Evolutionary conservation across 2,113 vertebrate species (phyloP), one percentile per base, ranked within the genome.

Genomic region (Noturus placidus): DNA sequence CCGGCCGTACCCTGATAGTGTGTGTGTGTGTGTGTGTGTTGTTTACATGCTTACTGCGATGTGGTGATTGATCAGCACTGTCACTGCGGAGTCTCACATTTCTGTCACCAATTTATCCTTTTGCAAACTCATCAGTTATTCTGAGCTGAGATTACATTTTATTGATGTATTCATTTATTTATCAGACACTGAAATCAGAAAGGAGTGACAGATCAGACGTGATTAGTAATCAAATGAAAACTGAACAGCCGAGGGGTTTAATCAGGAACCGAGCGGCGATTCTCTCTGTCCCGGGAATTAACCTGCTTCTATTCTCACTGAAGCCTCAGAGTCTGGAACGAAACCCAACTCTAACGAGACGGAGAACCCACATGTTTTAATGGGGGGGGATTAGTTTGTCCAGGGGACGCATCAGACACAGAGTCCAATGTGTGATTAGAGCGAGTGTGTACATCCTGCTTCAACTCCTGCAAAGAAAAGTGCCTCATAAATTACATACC

Each of bases 1-100:
- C 92, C 91, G 92, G 88, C 91, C 92, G 90, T 91, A 87, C 74
- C 91, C 91, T 90, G 92, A 93, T 92, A 91, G 90, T 91, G 87
- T 91, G 93, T 89, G 90, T 61, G 50, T 88, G 56, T 82, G 76
- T 59, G 50, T 82, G 33, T 67, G 54, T 57, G 72, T 69, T 17
- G 33, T 69, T 65, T 14, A 30, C 3, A 14, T n/a, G 30, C 15
- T 35, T 70, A 30, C 5, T 67, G 65, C 5, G 65, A 70, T 70
- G 67, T 70, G 15, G 33, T 35, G 11, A 67, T 67, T 14, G 14
- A 67, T 33, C 65, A 67, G 63, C 27, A 27, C 11, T 65, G 63
- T 67, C n/a, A 67, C n/a, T 67, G 27, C 14, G 13, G n/a, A 67
- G 11, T 30, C 65, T 67, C 65, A 67, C 65, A 67, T 67, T 67